phyloP scores from a whole-genome alignment of 1,140 invertebrate species.

The Microplitis mediator region DNA sequence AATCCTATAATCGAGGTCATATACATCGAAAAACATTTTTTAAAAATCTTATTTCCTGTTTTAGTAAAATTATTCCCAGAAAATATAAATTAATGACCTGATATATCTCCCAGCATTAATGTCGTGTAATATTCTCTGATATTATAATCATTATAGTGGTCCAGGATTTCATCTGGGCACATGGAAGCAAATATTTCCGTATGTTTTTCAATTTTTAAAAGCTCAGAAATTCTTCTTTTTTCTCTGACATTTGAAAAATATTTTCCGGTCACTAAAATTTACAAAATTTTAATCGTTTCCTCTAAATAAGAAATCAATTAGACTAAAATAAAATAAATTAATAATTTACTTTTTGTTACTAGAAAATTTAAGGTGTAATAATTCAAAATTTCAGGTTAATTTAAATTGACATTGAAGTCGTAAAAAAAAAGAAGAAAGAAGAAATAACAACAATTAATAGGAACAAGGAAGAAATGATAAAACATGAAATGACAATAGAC shows the following conservation, averaged over 20 bases:
- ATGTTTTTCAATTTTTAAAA: slow-evolving; percentile 43
- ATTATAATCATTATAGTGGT: slow-evolving; percentile 62
- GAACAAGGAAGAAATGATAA: slow-evolving; percentile 30
- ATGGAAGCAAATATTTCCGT: slow-evolving; percentile 67
- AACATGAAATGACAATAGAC: slow-evolving; percentile 58
- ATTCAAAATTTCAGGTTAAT: no score
- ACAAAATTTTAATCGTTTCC: no score
- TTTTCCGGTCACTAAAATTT: not conserved
- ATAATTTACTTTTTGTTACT: no score
- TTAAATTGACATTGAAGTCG: no score
- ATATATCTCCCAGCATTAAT: slow-evolving; percentile 69
- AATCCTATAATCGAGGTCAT: slow-evolving; percentile 58
- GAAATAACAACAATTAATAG: no score
- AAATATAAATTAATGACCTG: slow-evolving; percentile 53
- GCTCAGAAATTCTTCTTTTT: slow-evolving; percentile 16
- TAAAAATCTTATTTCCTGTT: slow-evolving; percentile 3
- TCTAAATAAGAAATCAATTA: no score
- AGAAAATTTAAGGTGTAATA: no score
- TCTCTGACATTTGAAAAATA: not conserved
- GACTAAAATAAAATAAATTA: no score
- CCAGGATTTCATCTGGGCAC: slow-evolving; percentile 69
- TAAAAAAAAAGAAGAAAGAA: no score
- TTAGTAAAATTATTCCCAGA: not conserved
- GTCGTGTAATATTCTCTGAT: slow-evolving; percentile 65
- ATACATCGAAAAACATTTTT: not conserved